Evolutionary conservation across 2,888 invertebrate species (phyloP).

Genomic region (Lamellibrachia columna): DNA sequence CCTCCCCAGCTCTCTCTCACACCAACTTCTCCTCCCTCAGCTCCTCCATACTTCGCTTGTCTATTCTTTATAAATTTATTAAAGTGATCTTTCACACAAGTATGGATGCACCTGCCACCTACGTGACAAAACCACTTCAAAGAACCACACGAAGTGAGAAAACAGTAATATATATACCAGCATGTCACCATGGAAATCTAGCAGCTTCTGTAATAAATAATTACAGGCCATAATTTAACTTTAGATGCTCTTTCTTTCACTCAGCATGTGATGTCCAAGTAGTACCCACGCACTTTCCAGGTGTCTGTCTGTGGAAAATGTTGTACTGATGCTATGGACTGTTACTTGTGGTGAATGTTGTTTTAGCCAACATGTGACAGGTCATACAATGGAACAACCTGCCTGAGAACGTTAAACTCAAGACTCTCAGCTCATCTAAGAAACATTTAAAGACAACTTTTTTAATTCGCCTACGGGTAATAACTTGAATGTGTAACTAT

Average conservation of each 20-base stretch:
- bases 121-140: background rate
- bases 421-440: too few species aligned
- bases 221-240: background rate
- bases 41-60: too few species aligned
- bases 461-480: too few species aligned
- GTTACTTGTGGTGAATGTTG: too few species aligned
- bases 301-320: background rate
- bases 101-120: background rate
- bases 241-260: background rate
- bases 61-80: background rate
- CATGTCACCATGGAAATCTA: background rate
- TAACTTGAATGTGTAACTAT: too few species aligned
- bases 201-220: background rate
- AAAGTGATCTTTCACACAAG: background rate
- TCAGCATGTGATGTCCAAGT: background rate
- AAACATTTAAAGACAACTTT: too few species aligned
- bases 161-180: background rate
- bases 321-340: too few species aligned
- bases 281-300: background rate
- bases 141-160: background rate
- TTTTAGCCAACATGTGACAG: too few species aligned
- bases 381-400: too few species aligned
- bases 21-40: too few species aligned
- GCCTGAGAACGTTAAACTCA: too few species aligned
- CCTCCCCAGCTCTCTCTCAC: too few species aligned